These are phyloP conservation scores for Mesembrinibis cayennensis DNA, from an alignment of 2,113 vertebrate species.

Conservation along the genomic window DNA sequence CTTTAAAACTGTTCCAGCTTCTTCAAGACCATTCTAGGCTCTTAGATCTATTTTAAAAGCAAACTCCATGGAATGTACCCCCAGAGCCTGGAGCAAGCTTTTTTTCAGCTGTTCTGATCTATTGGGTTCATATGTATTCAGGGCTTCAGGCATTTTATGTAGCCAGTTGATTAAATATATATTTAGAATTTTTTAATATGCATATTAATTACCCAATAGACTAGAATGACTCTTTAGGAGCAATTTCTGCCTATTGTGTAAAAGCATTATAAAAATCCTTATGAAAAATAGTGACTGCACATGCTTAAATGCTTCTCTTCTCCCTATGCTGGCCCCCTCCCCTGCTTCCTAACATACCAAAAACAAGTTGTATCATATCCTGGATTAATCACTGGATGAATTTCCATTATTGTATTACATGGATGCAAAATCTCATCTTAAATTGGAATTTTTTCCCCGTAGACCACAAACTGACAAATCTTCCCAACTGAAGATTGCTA, in stretches of 20 bases:
- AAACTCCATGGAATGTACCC: background rate
- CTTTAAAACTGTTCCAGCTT: background rate
- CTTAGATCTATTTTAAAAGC: background rate
- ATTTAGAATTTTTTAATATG: slow-evolving; percentile 73
- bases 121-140: background rate
- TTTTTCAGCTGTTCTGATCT: background rate
- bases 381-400: background rate
- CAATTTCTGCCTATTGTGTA: slow-evolving; percentile 57
- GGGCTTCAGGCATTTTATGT: slow-evolving; percentile 33
- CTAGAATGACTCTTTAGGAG: slow-evolving; percentile 57
- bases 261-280: slow-evolving; percentile 29
- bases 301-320: slow-evolving; percentile 17
- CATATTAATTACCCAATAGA: slow-evolving; percentile 71
- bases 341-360: background rate
- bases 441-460: background rate
- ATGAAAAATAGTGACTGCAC: slow-evolving; percentile 7
- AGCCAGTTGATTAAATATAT: slow-evolving; percentile 70
- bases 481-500: background rate
- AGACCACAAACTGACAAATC: background rate
- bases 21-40: background rate
- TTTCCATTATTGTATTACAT: background rate
- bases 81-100: background rate
- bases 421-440: background rate
- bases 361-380: background rate
- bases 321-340: background rate